Evolutionary conservation across 2,797 vertebrate genomes (phyloP).

Genomic region (Sciurus vulgaris): DNA sequence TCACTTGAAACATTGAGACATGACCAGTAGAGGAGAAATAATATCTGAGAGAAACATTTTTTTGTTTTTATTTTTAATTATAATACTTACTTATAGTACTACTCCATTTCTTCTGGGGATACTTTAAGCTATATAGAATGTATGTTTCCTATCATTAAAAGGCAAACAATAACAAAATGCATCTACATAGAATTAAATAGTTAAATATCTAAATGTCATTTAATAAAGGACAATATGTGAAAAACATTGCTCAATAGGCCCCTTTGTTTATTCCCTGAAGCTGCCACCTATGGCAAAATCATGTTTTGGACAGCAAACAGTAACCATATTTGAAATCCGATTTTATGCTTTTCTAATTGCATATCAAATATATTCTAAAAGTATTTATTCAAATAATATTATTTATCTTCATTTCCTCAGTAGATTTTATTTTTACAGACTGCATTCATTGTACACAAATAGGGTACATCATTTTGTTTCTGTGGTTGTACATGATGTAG

Average conservation of each 20-base stretch:
- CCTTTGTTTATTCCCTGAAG: background rate
- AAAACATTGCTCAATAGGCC: background rate
- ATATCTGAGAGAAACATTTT: background rate
- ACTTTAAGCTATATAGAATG: background rate
- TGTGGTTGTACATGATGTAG: too few species aligned
- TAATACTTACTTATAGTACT: background rate
- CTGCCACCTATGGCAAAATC: background rate
- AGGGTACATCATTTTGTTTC: too few species aligned
- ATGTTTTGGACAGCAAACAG: background rate
- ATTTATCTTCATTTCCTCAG: background rate
- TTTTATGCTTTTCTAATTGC: conserved; percentile 11
- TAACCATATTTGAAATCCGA: background rate
- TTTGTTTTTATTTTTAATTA: background rate
- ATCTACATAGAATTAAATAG: background rate
- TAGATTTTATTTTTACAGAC: background rate
- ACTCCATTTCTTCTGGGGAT: background rate
- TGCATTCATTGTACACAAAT: too few species aligned
- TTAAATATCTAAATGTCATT: background rate
- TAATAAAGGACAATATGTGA: background rate
- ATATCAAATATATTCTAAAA: background rate
- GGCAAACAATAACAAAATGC: background rate
- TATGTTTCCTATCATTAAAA: background rate
- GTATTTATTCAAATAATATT: background rate
- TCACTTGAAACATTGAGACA: background rate
- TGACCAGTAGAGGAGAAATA: background rate